Evolutionary conservation across 2,888 invertebrate genomes (phyloP), one percentile per base, ranked within the genome.

Genomic region (Cosmopolites sordidus): DNA sequence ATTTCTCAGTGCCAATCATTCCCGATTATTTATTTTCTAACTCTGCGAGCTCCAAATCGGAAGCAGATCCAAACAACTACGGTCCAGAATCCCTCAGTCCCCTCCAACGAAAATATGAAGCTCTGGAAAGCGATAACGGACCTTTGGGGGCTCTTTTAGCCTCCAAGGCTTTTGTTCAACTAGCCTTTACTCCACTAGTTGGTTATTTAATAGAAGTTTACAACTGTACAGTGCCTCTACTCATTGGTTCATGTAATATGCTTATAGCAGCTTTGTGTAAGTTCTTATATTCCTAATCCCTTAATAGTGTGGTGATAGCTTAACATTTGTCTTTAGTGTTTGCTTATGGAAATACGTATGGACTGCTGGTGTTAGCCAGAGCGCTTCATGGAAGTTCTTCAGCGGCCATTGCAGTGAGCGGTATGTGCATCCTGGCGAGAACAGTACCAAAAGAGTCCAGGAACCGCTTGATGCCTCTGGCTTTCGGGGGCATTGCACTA

Each of bases 311-410:
- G n/a, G n/a, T n/a, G n/a, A 33, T n/a, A 33, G n/a, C 33, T n/a
- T n/a, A 33, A 33, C 11, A 12, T 33, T 33, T 33, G 5, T 33
- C 11, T 5, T 43, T 51, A 91, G 90, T 87, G 55, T 91, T 87
- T 73, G 86, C 88, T 1, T 80, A 86, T 61, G 87, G 87, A 1
- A 81, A 84, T 66, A 81, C 83, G 1, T 89, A 86, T 70, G 75
- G 77, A 50, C 73, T 83, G 2, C 74, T 91, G 57, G 79, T 91
- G 59, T 64, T 87, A 43, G 91, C 89, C 0, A 76, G 92, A 56
- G 84, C 86, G 44, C 72, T 89, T 12, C 91, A 92, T 68, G 92
- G 91, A 1, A 75, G 89, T 48, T 87, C 88, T 8, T 91, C 91
- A 1, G 84, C 90, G 0, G 86, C 88, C 60, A 83, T 88, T 51